Evolutionary conservation across 2,113 vertebrate genomes (phyloP), one percentile per base, ranked within the genome.

Genomic region (Recurvirostra avosetta): DNA sequence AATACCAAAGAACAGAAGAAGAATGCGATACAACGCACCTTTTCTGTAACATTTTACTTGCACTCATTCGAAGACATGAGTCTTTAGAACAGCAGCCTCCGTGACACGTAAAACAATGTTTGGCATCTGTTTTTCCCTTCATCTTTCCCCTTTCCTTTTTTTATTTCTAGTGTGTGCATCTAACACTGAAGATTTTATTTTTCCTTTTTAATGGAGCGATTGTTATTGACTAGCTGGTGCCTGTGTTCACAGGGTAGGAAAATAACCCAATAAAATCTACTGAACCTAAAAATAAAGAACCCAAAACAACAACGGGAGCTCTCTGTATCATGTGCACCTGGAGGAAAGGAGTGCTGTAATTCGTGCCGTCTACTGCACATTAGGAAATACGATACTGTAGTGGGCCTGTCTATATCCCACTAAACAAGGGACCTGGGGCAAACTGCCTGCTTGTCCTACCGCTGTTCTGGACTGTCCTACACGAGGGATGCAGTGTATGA

Each of bases 191-290:
- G 86, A 92, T 93, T 93, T 92, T 72, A 55, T 87, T 97, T 94
- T 94, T 89, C 61, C 74, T 72, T 93, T 91, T 86, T 89, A 94
- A 91, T 79, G 66, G 76, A 92, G 88, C 32, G 0, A 85, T 92
- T 85, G 86, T 84, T 94, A 91, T 70, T 94, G 95, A 93, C 92
- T 97, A 86, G 68, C 82, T 58, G 61, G 27, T 97, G 80, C 73
- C 92, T 82, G 34, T 49, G 7, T 87, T 94, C 86, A 85, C 66
- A 56, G 45, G 52, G 53, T 62, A 91, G 68, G 88, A 94, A 97
- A 97, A 89, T 75, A 94, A 94, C 61, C 52, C 73, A 92, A 50
- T 89, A 86, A 97, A 97, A 91, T 74, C 83, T 81, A 85, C 86
- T 84, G 65, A 97, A 78, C 70, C 58, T 90, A 84, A 91, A 96